Evolutionary conservation across 2,113 vertebrate genomes (phyloP).

Genomic region (Sciurus niger): DNA sequence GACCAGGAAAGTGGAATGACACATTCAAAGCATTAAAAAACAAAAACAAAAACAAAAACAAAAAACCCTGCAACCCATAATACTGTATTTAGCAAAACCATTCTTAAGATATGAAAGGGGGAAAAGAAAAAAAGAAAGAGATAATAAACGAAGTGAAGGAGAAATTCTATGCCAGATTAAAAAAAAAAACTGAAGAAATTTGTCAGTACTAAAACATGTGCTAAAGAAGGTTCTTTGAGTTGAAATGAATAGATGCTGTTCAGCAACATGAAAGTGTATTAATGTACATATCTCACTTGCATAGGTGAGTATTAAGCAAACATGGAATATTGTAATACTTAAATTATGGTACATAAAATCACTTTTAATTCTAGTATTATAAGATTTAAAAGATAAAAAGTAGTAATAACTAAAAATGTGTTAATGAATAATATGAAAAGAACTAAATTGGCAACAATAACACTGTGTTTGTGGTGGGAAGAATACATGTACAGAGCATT

Average conservation of each 20-base stretch:
- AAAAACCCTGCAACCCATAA: neutral
- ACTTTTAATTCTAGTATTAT: neutral
- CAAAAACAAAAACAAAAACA: neutral
- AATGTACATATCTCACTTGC: neutral
- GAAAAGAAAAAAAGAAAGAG: neutral
- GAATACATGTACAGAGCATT: neutral
- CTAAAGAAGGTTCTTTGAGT: neutral
- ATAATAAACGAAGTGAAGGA: neutral
- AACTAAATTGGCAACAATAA: neutral
- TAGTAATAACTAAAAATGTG: neutral
- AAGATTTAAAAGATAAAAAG: neutral
- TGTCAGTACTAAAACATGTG: neutral
- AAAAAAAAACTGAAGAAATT: neutral
- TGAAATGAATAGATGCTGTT: neutral
- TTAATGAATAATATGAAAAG: neutral
- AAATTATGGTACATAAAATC: neutral
- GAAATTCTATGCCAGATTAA: neutral
- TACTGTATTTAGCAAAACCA: neutral
- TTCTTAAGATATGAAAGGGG: neutral
- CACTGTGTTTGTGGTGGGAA: neutral
- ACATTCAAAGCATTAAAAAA: neutral
- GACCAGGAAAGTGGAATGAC: neutral
- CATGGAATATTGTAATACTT: neutral
- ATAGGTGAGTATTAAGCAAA: neutral
- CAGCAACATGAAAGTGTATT: neutral